Evolutionary conservation across 2,113 vertebrate genomes (phyloP).

Genomic region (Deroptyus accipitrinus): DNA sequence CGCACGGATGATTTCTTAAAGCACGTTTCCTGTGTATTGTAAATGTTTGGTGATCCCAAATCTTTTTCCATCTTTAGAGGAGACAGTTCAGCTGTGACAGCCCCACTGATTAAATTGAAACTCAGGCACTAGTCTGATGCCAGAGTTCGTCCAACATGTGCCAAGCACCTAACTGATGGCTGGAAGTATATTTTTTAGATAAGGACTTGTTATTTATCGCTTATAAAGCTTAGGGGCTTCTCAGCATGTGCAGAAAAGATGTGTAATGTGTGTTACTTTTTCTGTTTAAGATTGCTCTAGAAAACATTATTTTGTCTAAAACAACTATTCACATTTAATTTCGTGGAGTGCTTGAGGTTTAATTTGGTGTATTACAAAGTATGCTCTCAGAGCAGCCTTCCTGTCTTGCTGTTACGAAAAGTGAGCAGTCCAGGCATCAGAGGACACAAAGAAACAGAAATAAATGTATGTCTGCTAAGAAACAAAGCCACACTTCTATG

Average conservation of each 20-base stretch:
- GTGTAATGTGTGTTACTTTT: background rate
- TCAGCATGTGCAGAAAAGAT: background rate
- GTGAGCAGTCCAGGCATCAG: background rate
- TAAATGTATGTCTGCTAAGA: background rate
- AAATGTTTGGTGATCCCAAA: background rate
- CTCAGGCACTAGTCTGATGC: background rate
- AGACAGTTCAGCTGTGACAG: background rate
- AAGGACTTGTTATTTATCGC: background rate
- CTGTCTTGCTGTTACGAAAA: background rate
- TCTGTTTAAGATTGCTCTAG: constrained; percentile 19
- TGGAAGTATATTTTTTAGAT: background rate
- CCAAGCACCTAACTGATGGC: background rate
- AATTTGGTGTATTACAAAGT: background rate
- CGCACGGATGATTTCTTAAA: background rate
- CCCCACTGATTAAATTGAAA: background rate
- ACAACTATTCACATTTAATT: background rate
- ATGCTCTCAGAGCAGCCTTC: background rate
- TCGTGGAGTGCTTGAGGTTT: background rate
- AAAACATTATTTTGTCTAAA: background rate
- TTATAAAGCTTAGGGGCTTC: background rate
- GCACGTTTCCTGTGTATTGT: background rate
- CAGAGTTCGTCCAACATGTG: background rate
- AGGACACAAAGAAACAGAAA: constrained; percentile 2
- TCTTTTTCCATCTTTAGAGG: background rate
- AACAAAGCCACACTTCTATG: background rate